Evolutionary conservation across 2,888 invertebrate species (phyloP).

Genomic region (Catocala fraxini): DNA sequence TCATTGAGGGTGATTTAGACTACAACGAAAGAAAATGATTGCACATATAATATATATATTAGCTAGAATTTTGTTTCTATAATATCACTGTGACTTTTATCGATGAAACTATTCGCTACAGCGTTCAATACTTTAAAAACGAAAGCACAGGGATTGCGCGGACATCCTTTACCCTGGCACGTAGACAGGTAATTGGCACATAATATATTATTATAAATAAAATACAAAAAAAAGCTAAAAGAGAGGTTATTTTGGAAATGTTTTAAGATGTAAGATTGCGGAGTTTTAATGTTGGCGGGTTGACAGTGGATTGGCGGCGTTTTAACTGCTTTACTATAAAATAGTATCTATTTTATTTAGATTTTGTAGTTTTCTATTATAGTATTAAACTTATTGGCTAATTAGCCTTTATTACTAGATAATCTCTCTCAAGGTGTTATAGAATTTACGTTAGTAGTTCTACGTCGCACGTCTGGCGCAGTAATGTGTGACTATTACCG

Average conservation of each 20-base stretch:
- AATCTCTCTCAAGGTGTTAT: too few species aligned
- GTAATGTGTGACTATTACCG: too few species aligned
- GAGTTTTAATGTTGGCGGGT: constrained; percentile 8
- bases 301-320: constrained; percentile 6
- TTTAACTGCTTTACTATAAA: not conserved
- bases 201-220: constrained; percentile 37
- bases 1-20: too few species aligned
- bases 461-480: too few species aligned
- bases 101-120: constrained; percentile 9
- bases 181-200: constrained; percentile 47
- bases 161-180: constrained; percentile 39
- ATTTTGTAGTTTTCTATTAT: not conserved
- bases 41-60: too few species aligned
- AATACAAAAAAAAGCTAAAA: constrained; percentile 40
- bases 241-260: constrained; percentile 62
- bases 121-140: constrained; percentile 9
- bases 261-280: constrained; percentile 43
- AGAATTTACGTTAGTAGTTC: too few species aligned
- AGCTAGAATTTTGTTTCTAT: too few species aligned
- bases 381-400: not conserved
- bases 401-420: not conserved
- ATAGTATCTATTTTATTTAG: not conserved
- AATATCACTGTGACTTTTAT: not conserved
- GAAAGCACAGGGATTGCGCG: constrained; percentile 14
- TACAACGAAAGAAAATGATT: too few species aligned